Base-by-base conservation (phyloP, 2,797 vertebrate genomes). In the Mormyrops attenuatus region DNA sequence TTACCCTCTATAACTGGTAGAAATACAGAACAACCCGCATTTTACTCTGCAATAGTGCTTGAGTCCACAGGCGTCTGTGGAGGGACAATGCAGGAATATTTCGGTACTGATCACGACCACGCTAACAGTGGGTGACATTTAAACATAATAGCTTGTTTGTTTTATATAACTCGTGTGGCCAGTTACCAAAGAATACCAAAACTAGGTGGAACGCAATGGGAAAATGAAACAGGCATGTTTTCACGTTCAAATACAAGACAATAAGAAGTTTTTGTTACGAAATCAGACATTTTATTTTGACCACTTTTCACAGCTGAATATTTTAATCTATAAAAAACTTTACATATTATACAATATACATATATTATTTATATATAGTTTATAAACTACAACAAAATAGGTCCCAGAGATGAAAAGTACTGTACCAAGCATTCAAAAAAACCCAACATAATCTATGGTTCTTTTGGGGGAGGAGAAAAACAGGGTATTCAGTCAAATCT, bases 401-500 rank as follows among this genome's bases (percentile, higher is more conserved):
- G 96, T 96, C 96, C 96, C 96, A 96, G 96, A 96, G 95, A 96
- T 96, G 89, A 89, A 96, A 97, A 97, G 96, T 96, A 97, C 95
- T 96, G 96, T 96, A 96, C 95, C 95, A 96, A 95, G 84, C 89
- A 84, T 95, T 95, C 95, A 95, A 94, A 94, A 47, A 94, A 95
- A 96, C 95, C 95, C 94, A 95, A 96, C 92, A 95, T 95, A 85
- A 30, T 30, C 69, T 80, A 80, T 41, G 94, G 95, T 92, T 94
- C 94, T 96, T 94, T 93, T 93, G 94, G 90, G 91, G 69, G 53
- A 17, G 30, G 38, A 73, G 30, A 38, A 41, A 80, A 80, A 41
- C 55, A 95, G 95, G 17, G 13, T n/a, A 80, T 53, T 50, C 30
- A 53, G 85, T 88, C 50, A 22, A 89, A 80, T 50, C 49, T 22